A percentile compares a stretch with the other conserved stretches of the same genome.
These are phyloP conservation scores for Picus viridis DNA, from an alignment of 2,797 vertebrate species.

Conservation along the genomic window DNA sequence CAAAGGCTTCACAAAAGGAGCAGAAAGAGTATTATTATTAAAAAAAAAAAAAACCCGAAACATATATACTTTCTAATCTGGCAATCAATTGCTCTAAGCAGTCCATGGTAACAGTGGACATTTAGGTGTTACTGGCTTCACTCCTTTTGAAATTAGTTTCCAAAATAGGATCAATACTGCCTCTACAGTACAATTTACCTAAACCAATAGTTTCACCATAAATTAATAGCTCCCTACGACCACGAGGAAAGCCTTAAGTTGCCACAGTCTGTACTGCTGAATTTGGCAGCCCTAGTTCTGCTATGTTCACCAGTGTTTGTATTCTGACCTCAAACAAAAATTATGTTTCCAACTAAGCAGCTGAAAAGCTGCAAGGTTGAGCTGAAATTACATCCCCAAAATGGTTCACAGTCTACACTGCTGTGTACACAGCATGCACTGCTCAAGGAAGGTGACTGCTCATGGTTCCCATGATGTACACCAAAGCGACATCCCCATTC, in stretches of 20 bases:
- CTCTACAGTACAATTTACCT: background rate
- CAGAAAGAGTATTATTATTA: background rate
- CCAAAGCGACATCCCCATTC: constrained; percentile 1
- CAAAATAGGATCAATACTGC: background rate
- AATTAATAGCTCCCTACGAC: background rate
- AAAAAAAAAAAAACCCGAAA: background rate
- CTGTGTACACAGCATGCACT: background rate
- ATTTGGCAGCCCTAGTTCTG: background rate
- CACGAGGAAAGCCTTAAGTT: background rate
- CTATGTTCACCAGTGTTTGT: background rate
- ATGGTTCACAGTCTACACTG: background rate
- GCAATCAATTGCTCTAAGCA: background rate
- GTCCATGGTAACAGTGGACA: background rate
- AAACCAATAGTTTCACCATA: background rate
- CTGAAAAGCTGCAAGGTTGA: constrained; percentile 24
- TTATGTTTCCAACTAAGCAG: background rate
- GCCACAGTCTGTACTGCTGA: background rate
- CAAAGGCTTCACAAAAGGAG: background rate
- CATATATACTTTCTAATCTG: background rate
- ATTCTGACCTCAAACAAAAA: constrained; percentile 11
- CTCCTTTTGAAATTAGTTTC: background rate
- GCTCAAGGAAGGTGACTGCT: background rate
- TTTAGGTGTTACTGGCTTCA: background rate
- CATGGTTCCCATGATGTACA: background rate
- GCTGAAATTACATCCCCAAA: background rate